Evolutionary conservation across 2,797 vertebrate genomes (phyloP).

Genomic region (Onychomys arenicola): DNA sequence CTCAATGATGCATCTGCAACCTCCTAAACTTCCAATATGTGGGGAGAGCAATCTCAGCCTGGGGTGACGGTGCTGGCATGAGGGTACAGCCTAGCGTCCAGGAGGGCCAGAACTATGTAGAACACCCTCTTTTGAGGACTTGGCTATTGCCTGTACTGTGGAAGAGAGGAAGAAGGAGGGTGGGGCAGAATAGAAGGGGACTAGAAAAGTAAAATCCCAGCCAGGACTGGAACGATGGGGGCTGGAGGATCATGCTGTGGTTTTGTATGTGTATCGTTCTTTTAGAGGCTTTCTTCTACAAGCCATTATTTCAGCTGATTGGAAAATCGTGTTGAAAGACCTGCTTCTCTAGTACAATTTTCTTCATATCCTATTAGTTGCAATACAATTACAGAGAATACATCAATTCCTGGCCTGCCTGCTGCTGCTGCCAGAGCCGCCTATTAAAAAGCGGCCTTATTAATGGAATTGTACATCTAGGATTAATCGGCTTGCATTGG

Average conservation of each 20-base stretch:
- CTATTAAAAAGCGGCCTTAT: conserved; percentile 89
- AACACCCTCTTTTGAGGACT: neutral
- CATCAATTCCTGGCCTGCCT: conserved; percentile 88
- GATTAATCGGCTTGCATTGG: conserved; percentile 88
- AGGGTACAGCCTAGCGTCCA: neutral
- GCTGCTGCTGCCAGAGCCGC: conserved; percentile 85
- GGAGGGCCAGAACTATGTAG: neutral
- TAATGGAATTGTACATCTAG: conserved; percentile 90
- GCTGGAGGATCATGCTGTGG: conserved; percentile 20
- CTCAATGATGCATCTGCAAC: no score
- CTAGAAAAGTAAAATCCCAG: neutral
- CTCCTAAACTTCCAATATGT: neutral
- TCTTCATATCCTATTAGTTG: conserved; percentile 89
- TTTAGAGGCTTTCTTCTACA: conserved; percentile 78
- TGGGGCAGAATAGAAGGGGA: neutral
- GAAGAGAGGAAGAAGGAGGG: neutral
- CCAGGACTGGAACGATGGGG: neutral
- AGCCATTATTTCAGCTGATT: conserved; percentile 88
- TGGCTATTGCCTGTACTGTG: neutral
- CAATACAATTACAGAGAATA: conserved; percentile 89
- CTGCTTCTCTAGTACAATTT: conserved; percentile 86
- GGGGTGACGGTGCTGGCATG: neutral
- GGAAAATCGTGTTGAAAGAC: conserved; percentile 86
- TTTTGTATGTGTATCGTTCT: conserved; percentile 47
- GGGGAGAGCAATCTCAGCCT: neutral